Evolutionary conservation across 2,888 invertebrate genomes (phyloP).

Genomic region (Meliscaeva auricollis): DNA sequence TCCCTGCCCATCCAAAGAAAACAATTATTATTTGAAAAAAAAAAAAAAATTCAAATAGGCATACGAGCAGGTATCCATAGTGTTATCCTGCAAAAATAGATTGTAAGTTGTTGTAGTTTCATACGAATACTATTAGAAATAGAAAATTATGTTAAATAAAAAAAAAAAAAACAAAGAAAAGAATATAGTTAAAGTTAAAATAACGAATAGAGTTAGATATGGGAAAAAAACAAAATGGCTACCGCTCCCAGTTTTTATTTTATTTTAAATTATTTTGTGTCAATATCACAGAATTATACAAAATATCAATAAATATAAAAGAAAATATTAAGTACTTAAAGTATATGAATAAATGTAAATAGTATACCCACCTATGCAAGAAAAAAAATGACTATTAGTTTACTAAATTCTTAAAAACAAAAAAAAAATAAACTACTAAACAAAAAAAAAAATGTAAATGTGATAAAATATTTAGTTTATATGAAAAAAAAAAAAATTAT

Average conservation of each 20-base stretch:
- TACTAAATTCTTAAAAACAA: conserved; percentile 18
- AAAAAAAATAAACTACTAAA: neutral
- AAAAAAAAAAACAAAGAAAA: neutral
- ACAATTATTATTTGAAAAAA: conserved; percentile 26
- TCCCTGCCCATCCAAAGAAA: conserved; percentile 47
- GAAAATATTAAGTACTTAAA: conserved; percentile 7
- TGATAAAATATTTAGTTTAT: conserved; percentile 58
- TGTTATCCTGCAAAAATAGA: conserved; percentile 26
- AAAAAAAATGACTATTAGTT: conserved; percentile 16
- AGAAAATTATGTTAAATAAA: conserved; percentile 55
- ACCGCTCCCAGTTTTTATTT: conserved; percentile 1
- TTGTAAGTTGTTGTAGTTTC: conserved; percentile 67
- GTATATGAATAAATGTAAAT: conserved; percentile 54
- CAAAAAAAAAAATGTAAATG: conserved; percentile 65
- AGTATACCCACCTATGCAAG: conserved; percentile 26
- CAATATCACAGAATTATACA: neutral
- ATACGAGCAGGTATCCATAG: neutral
- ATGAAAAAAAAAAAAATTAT: neutral
- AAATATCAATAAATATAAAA: neutral
- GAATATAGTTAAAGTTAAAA: conserved; percentile 13
- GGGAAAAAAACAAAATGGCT: neutral
- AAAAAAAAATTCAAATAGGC: conserved; percentile 8
- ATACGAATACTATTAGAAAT: conserved; percentile 57
- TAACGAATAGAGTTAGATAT: neutral
- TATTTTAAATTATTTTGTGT: neutral